A percentile compares a stretch with the other conserved stretches of the same genome.
These are phyloP conservation scores for Coendou prehensilis DNA, from an alignment of 2,797 vertebrate species.

Conservation along the genomic window DNA sequence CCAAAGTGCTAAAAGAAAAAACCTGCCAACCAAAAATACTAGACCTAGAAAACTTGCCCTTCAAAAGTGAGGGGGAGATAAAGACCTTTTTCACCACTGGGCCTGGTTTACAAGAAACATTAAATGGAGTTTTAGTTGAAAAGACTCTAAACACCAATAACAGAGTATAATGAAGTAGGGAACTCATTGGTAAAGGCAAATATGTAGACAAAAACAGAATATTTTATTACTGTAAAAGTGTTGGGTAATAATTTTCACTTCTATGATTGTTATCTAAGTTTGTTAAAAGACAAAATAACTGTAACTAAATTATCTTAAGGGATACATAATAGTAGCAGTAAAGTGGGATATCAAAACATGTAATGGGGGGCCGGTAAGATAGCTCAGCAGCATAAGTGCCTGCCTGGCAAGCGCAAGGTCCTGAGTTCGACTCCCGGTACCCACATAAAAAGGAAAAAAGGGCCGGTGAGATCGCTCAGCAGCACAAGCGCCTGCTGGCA, in stretches of 20 bases:
- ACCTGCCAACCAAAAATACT: not conserved
- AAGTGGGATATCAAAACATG: not conserved
- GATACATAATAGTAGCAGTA: not conserved
- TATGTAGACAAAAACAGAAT: not conserved
- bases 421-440: too few relatives aligned
- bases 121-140: not conserved
- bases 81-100: not conserved
- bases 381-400: too few relatives aligned
- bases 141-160: not conserved
- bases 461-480: too few relatives aligned
- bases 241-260: not conserved
- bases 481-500: too few relatives aligned
- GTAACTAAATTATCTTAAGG: not conserved
- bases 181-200: not conserved
- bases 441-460: too few relatives aligned
- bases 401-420: too few relatives aligned
- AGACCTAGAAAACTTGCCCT: not conserved
- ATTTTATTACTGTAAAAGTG: not conserved
- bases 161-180: not conserved
- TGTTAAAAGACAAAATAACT: not conserved
- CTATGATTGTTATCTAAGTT: not conserved
- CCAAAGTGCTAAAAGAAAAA: not conserved
- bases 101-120: not conserved
- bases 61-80: not conserved
- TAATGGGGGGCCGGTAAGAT: too few relatives aligned